Conservation (phyloP, 2,888 invertebrate species). For the Chymomyza amoena region DNA sequence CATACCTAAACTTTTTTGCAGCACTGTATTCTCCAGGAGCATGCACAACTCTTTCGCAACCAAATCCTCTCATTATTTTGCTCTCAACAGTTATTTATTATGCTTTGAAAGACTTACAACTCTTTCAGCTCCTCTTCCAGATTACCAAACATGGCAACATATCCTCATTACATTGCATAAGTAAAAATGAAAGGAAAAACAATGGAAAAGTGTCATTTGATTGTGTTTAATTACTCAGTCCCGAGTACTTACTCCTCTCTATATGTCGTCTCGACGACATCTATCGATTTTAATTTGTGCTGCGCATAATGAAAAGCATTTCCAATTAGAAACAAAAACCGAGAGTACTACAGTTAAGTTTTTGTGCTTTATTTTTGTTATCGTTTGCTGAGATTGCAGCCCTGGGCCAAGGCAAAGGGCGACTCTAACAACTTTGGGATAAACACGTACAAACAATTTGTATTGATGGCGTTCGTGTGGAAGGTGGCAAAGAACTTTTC, state of each 20-base stretch:
- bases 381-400: constrained; percentile 1
- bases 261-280: constrained; percentile 11
- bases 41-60: constrained; percentile 12
- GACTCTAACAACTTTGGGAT: constrained; percentile 15
- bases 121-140: too few relatives aligned
- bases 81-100: constrained; percentile 18
- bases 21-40: background rate
- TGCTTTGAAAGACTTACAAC: background rate
- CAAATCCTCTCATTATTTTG: constrained; percentile 13
- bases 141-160: background rate
- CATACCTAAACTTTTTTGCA: background rate
- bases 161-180: constrained; percentile 35
- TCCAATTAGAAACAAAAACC: constrained; percentile 55
- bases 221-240: constrained; percentile 70
- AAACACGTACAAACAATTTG: constrained; percentile 65
- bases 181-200: background rate
- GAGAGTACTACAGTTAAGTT: constrained; percentile 11
- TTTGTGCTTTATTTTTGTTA: constrained; percentile 10
- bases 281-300: constrained; percentile 58
- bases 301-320: constrained; percentile 36
- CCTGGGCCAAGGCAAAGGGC: constrained; percentile 3
- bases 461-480: constrained; percentile 11
- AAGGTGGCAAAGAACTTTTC: constrained; percentile 20
- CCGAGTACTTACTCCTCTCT: background rate
- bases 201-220: constrained; percentile 29